Evolutionary conservation across 2,888 invertebrate genomes (phyloP), one percentile per base, ranked within the genome.

Genomic region (Iselma pallidipennis): DNA sequence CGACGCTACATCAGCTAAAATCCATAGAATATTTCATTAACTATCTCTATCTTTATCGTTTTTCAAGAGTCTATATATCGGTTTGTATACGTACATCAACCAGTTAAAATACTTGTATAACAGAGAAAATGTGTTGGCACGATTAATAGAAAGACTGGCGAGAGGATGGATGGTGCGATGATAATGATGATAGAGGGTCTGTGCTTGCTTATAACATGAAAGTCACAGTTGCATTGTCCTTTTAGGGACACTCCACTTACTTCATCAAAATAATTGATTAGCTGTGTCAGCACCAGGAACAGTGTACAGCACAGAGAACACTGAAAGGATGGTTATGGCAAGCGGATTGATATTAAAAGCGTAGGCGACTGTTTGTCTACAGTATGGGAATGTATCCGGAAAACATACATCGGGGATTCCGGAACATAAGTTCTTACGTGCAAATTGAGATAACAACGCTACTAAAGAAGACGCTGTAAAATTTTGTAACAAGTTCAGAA

Each of bases 241-340:
- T 59, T 55, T 55, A 55, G 25, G 50, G 45, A 50, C 50, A 59
- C 59, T 58, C 45, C 48, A 58, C 29, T 59, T 61, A 49, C 49
- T 61, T 54, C 53, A 57, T 61, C 57, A 61, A 61, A 61, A 61
- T 57, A 61, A 61, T 61, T 57, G 57, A 57, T 61, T 57, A 57
- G 61, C 54, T 33, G 53, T 37, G 59, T 53, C 58, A 58, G 52
- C 48, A 33, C 14, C 33, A 33, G 33, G 14, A 33, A 14, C 33
- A 33, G 4, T 33, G 33, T 33, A 33, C 33, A 33, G 14, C 14
- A 14, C 33, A 33, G 5, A 2, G 33, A 33, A 33, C 33, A 33
- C 14, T 5, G 33, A 14, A 14, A 4, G 33, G 33, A 14, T 33
- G 29, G 48, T 26, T 26, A 42, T 48, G 54, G 26, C 19, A 7